phyloP scores from a whole-genome alignment of 2,113 vertebrate genomes.

The Sorex fumeus region DNA sequence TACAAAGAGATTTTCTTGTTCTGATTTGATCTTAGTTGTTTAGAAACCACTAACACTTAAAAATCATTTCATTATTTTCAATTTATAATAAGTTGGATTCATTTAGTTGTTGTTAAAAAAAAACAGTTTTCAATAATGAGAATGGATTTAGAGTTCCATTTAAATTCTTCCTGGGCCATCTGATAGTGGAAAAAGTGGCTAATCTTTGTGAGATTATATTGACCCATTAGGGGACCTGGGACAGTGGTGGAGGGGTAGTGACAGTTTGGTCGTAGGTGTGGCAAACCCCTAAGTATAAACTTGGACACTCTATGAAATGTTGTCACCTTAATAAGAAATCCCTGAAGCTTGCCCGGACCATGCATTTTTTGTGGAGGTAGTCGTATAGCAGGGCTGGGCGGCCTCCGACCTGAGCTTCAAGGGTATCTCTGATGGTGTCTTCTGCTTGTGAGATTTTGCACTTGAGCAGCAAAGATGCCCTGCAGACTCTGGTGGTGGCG shows the following conservation, averaged over 20 bases:
- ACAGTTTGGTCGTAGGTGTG: no score
- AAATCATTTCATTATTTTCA: constrained; percentile 20
- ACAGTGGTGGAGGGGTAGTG: no score
- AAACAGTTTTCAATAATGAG: neutral
- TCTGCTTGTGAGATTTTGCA: no score
- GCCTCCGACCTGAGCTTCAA: neutral
- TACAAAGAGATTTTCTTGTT: neutral
- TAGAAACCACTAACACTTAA: neutral
- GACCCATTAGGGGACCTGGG: neutral
- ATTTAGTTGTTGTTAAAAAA: constrained; percentile 52
- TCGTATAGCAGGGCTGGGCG: no score
- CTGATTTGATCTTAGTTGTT: neutral
- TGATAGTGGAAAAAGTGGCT: neutral
- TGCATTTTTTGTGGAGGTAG: neutral
- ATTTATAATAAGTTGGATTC: constrained; percentile 32
- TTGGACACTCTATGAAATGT: no score
- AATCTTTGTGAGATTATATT: neutral
- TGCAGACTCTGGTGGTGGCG: neutral
- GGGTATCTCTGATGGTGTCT: neutral
- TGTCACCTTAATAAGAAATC: neutral
- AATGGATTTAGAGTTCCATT: constrained; percentile 27
- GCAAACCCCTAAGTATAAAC: no score
- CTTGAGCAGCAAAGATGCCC: no score
- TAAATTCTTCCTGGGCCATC: neutral
- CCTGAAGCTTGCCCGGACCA: neutral